These are phyloP conservation scores for Emydura subglobosa DNA, from an alignment of 2,113 vertebrate genomes.

Conservation along the genomic window DNA sequence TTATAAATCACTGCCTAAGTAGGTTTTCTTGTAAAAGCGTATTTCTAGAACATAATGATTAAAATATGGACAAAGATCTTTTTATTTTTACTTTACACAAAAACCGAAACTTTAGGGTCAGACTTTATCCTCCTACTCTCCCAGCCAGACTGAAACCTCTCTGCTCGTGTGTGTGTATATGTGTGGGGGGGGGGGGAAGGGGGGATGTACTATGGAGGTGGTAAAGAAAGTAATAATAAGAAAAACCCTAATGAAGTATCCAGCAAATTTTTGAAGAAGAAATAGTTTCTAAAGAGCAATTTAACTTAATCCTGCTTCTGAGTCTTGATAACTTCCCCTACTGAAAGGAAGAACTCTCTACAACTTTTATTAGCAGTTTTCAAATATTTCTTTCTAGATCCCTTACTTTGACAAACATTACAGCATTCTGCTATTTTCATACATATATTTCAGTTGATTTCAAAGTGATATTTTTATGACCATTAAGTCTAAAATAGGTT, in stretches of 20 bases:
- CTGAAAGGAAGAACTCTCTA: background rate
- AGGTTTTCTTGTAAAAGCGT: constrained; percentile 3
- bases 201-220: background rate
- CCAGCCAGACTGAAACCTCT: background rate
- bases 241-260: background rate
- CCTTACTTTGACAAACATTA: background rate
- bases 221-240: background rate
- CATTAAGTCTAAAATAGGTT: background rate
- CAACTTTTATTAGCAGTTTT: background rate
- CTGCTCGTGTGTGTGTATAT: background rate
- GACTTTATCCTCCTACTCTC: constrained; percentile 1
- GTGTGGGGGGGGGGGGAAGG: background rate
- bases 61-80: constrained; percentile 4
- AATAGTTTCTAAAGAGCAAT: background rate
- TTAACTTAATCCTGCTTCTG: background rate
- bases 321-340: background rate
- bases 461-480: background rate
- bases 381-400: background rate
- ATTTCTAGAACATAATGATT: constrained; percentile 38
- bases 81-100: background rate
- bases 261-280: background rate
- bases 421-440: background rate
- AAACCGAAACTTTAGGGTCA: background rate
- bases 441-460: background rate
- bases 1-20: constrained; percentile 61